Conservation (phyloP, 2,888 invertebrate genomes). For the Meloe dianella region DNA sequence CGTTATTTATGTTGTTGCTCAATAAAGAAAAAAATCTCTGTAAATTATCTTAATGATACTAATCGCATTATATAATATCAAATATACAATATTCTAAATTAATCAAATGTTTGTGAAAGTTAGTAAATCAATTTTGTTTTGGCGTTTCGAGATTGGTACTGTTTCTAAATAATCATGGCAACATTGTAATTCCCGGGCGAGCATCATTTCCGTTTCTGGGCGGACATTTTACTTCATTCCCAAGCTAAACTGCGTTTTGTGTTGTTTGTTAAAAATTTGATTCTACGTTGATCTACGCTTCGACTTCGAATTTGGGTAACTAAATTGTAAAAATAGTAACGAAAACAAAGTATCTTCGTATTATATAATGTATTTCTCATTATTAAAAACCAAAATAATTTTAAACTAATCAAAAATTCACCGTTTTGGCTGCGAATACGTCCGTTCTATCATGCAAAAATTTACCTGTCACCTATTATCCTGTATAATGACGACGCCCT, state of each 20-base stretch:
- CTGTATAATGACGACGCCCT: constrained; percentile 50
- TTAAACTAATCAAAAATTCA: constrained; percentile 32
- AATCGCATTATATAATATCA: not conserved
- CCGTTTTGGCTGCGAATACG: constrained; percentile 60
- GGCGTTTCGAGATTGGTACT: not conserved
- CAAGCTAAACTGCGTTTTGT: constrained; percentile 22
- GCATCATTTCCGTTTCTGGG: not conserved
- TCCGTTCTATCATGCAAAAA: constrained; percentile 43
- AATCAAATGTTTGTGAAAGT: not conserved
- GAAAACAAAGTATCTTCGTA: constrained; percentile 57
- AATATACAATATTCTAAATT: not conserved
- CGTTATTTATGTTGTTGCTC: not conserved
- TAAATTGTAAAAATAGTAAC: constrained; percentile 56
- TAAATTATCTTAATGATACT: too few species aligned
- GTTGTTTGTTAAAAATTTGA: constrained; percentile 19
- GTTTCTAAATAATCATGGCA: not conserved
- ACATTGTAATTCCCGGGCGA: constrained; percentile 18
- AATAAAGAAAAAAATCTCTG: not conserved
- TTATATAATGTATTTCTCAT: constrained; percentile 48
- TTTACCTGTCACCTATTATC: constrained; percentile 36
- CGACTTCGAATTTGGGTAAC: constrained; percentile 59
- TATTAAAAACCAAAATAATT: constrained; percentile 37
- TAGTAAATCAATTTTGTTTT: not conserved
- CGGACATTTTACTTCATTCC: constrained; percentile 13
- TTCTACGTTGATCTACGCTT: constrained; percentile 44